A percentile compares a stretch with the other conserved stretches of the same genome.
Evolutionary conservation across 2,797 vertebrate species (phyloP).

Genomic region (Hephaestus fuliginosus): DNA sequence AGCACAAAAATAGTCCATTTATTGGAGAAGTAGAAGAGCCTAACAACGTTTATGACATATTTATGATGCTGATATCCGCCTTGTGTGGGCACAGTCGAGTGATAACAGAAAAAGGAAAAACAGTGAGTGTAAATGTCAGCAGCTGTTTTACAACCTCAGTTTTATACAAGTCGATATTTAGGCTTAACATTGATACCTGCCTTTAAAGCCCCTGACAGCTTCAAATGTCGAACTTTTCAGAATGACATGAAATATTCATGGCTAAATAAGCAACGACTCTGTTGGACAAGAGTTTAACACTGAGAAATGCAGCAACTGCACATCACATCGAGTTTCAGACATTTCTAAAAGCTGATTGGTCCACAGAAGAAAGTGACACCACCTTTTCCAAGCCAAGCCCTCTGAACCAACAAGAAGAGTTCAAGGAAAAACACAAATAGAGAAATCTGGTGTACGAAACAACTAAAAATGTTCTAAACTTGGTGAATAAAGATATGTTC

Average conservation of each 20-base stretch:
- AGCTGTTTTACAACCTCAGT: background rate
- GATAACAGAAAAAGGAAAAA: background rate
- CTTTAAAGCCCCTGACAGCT: background rate
- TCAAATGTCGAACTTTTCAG: background rate
- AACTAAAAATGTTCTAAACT: background rate
- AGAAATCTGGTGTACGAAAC: too few species aligned
- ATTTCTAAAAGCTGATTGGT: background rate
- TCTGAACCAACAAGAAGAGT: too few species aligned
- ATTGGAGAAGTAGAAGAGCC: too few species aligned
- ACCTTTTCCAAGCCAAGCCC: too few species aligned
- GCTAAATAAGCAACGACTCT: background rate
- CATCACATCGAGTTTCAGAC: background rate
- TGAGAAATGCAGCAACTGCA: background rate
- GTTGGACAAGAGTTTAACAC: background rate
- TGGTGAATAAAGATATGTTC: background rate
- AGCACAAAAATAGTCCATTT: too few species aligned
- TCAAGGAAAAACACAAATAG: too few species aligned
- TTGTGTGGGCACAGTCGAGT: background rate
- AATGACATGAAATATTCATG: background rate
- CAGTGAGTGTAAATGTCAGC: background rate
- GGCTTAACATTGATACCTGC: background rate
- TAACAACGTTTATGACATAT: too few species aligned
- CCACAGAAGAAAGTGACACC: too few species aligned
- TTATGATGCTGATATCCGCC: too few species aligned
- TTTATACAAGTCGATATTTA: background rate